Evolutionary conservation across 2,797 vertebrate species (phyloP), one percentile per base, ranked within the genome.

Genomic region (Chaenodraco wilsoni): DNA sequence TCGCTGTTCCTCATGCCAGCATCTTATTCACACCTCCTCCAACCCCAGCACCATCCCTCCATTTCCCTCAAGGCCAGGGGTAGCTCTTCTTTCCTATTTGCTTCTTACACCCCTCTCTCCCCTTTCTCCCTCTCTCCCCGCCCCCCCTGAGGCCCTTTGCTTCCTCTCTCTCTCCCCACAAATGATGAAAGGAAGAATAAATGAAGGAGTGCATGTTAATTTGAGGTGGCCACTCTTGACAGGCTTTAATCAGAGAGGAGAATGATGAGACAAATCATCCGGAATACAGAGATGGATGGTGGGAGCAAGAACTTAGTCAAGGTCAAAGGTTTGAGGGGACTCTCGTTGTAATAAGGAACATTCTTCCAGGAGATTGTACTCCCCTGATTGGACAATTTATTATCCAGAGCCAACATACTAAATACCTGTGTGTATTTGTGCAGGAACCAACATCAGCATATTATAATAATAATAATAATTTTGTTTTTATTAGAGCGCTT

Each of bases 171-270:
- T 77, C 58, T 75, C 63, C 49, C 10, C 11, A 50, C 62, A 11
- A 45, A 68, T 88, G 90, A 93, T 92, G 83, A 92, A 93, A 92
- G 87, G 72, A 78, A 76, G 73, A 68, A 80, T 78, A 88, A 89
- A 91, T 88, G 83, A 88, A 84, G 79, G 73, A 78, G 82, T 83
- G 82, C 85, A 88, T 87, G 88, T 79, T 88, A 78, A 90, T 91
- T 91, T 89, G 85, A 69, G 80, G 79, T 72, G 77, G 87, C 81
- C 69, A 74, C 57, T 85, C 66, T 55, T 90, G 84, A 87, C 69
- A 76, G 83, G 86, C 84, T 91, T 91, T 91, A 87, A 93, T 91
- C 89, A 83, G 72, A 74, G 65, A 58, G 63, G 65, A 65, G 84
- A 81, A 84, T 70, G 54, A 68, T 23, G 3, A 70, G 68, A 60